These are phyloP conservation scores for Microctenopoma steveboyesi DNA, from an alignment of 2,797 vertebrate genomes.

Conservation along the genomic window DNA sequence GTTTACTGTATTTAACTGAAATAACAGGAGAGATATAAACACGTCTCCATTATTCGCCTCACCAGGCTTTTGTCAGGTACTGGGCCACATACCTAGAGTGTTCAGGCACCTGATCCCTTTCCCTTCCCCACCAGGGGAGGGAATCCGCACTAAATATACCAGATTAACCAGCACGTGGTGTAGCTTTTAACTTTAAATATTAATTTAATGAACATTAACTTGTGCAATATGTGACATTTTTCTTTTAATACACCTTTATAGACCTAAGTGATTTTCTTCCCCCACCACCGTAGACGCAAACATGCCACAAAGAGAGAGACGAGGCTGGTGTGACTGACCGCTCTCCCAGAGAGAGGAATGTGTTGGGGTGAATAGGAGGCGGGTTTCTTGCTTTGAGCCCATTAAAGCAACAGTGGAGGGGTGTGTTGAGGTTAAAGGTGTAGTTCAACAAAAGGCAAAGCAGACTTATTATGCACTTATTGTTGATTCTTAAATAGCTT, in stretches of 20 bases:
- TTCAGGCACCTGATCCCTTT: slow-evolving; percentile 15
- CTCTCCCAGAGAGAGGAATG: slow-evolving; percentile 70
- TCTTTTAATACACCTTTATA: neutral
- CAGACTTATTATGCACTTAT: slow-evolving; percentile 15
- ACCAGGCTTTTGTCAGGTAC: slow-evolving; percentile 35
- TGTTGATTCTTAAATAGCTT: slow-evolving; percentile 24
- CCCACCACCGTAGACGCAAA: slow-evolving; percentile 5
- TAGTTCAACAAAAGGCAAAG: slow-evolving; percentile 41
- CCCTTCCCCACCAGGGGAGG: slow-evolving; percentile 13
- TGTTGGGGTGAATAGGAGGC: slow-evolving; percentile 66
- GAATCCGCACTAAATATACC: slow-evolving; percentile 38
- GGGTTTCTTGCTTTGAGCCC: slow-evolving; percentile 56
- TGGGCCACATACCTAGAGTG: slow-evolving; percentile 30
- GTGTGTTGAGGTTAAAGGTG: slow-evolving; percentile 61
- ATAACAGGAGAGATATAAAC: neutral
- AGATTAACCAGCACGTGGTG: slow-evolving; percentile 22
- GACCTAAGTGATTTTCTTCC: neutral
- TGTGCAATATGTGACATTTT: too few relatives aligned
- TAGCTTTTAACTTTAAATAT: neutral
- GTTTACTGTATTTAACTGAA: neutral
- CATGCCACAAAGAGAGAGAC: slow-evolving; percentile 13
- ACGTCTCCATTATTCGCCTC: slow-evolving; percentile 24
- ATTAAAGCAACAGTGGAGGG: slow-evolving; percentile 60
- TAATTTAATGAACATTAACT: too few relatives aligned
- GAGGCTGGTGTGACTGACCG: slow-evolving; percentile 22